phyloP scores from a whole-genome alignment of 2,888 invertebrate species.

The Thera obeliscata region DNA sequence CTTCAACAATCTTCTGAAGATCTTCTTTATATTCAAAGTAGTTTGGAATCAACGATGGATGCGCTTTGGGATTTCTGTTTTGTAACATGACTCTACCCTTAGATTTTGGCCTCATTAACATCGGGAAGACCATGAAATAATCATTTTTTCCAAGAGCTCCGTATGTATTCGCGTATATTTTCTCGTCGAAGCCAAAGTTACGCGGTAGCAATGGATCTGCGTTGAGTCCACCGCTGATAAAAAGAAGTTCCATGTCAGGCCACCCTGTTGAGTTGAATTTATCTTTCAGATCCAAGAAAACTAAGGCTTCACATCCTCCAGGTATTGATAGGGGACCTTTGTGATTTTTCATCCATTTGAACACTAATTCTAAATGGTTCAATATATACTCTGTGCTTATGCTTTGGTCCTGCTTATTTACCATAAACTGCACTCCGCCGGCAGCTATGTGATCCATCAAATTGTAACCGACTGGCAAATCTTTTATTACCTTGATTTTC shows the following conservation, averaged over 20 bases:
- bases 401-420: slow-evolving; percentile 66
- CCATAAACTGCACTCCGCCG: slow-evolving; percentile 85
- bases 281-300: slow-evolving; percentile 86
- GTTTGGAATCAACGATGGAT: slow-evolving; percentile 91
- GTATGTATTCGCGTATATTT: slow-evolving; percentile 72
- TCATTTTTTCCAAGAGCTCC: slow-evolving; percentile 69
- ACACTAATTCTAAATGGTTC: slow-evolving; percentile 70
- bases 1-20: slow-evolving; percentile 86
- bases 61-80: slow-evolving; percentile 88
- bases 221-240: slow-evolving; percentile 83
- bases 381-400: slow-evolving; percentile 68
- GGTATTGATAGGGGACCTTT: slow-evolving; percentile 86
- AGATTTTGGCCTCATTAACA: slow-evolving; percentile 89
- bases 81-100: slow-evolving; percentile 87
- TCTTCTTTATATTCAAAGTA: slow-evolving; percentile 89
- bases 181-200: slow-evolving; percentile 82
- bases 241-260: slow-evolving; percentile 87
- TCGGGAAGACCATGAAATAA: slow-evolving; percentile 86
- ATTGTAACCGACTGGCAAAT: slow-evolving; percentile 87
- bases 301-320: slow-evolving; percentile 88
- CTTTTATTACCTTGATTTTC: slow-evolving; percentile 81
- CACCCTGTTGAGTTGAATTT: slow-evolving; percentile 81
- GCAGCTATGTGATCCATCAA: slow-evolving; percentile 89
- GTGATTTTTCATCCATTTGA: slow-evolving; percentile 82
- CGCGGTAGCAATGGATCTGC: slow-evolving; percentile 73